Percentiles rank a stretch among this genome's conserved stretches.
These are phyloP conservation scores for Entomobrya proxima DNA, from an alignment of 2,888 invertebrate species.

Conservation along the genomic window DNA sequence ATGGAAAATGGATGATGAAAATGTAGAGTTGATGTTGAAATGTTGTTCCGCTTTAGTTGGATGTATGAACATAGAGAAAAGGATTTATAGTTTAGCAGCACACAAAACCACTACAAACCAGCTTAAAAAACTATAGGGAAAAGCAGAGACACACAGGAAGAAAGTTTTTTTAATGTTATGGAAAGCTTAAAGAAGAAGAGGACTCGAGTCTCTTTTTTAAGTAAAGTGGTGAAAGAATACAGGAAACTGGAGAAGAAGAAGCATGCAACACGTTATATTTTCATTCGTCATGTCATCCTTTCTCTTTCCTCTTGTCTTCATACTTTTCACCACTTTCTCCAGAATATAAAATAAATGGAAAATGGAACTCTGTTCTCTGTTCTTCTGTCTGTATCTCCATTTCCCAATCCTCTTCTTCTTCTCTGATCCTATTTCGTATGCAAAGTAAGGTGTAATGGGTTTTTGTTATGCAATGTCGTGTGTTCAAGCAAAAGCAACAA, in stretches of 20 bases:
- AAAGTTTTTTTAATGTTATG: background rate
- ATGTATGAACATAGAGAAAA: background rate
- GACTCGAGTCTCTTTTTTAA: no score
- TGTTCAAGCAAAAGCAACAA: background rate
- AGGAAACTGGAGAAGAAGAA: background rate
- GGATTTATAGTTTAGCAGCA: background rate
- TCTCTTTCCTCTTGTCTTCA: background rate
- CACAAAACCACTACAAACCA: background rate
- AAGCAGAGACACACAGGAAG: no score
- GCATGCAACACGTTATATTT: slow-evolving; percentile 36
- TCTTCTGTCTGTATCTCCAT: background rate
- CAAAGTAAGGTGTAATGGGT: slow-evolving; percentile 1
- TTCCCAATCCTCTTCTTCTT: background rate
- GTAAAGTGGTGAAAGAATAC: no score
- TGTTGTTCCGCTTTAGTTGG: background rate
- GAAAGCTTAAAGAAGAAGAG: background rate
- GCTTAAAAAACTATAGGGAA: background rate
- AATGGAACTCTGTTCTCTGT: background rate
- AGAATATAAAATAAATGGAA: background rate
- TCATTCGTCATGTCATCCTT: slow-evolving; percentile 23
- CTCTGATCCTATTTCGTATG: background rate
- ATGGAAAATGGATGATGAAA: background rate
- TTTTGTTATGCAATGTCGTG: background rate
- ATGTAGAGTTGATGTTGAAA: background rate
- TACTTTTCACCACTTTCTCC: background rate